Percentiles rank a stretch among this genome's conserved stretches.
These are phyloP conservation scores for Ischnura elegans DNA, from an alignment of 2,888 invertebrate species.

Conservation along the genomic window DNA sequence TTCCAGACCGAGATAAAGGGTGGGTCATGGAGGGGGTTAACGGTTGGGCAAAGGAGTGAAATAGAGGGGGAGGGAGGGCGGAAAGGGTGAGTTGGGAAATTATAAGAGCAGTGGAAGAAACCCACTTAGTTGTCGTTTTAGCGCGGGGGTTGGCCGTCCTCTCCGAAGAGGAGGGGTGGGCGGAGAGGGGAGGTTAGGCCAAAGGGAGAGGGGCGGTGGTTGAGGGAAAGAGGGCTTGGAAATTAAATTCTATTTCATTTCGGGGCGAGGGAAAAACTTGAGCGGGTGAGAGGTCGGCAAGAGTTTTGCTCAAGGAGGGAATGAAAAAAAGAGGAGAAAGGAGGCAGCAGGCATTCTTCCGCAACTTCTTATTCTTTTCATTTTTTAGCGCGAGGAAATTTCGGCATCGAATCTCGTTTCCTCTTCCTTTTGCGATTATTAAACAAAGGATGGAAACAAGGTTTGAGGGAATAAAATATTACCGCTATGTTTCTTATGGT, in stretches of 20 bases:
- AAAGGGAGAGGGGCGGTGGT: slow-evolving; percentile 69
- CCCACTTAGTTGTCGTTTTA: slow-evolving; percentile 20
- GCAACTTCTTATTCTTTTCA: slow-evolving; percentile 41
- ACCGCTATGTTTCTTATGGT: no score
- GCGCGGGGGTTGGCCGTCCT: no score
- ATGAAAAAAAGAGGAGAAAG: slow-evolving; percentile 69
- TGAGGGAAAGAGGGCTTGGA: slow-evolving; percentile 75
- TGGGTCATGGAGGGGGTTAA: neutral
- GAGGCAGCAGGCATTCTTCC: slow-evolving; percentile 63
- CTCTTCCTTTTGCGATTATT: slow-evolving; percentile 22
- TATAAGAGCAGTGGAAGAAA: slow-evolving; percentile 67
- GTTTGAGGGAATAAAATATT: neutral
- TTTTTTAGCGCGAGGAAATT: slow-evolving; percentile 44
- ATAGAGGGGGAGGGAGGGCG: neutral
- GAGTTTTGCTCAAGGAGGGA: slow-evolving; percentile 26
- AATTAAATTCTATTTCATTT: slow-evolving; percentile 77
- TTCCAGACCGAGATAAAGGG: neutral
- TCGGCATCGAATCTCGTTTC: slow-evolving; percentile 61
- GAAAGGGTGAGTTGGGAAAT: slow-evolving; percentile 55
- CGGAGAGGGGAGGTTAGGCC: slow-evolving; percentile 62
- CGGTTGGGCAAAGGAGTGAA: neutral
- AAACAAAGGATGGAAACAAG: neutral
- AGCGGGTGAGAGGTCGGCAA: slow-evolving; percentile 64
- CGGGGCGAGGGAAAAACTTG: slow-evolving; percentile 73
- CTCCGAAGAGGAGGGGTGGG: slow-evolving; percentile 68